Conservation (phyloP, 64 coral and sea anemone genomes). For the Pocillopora verrucosa region DNA sequence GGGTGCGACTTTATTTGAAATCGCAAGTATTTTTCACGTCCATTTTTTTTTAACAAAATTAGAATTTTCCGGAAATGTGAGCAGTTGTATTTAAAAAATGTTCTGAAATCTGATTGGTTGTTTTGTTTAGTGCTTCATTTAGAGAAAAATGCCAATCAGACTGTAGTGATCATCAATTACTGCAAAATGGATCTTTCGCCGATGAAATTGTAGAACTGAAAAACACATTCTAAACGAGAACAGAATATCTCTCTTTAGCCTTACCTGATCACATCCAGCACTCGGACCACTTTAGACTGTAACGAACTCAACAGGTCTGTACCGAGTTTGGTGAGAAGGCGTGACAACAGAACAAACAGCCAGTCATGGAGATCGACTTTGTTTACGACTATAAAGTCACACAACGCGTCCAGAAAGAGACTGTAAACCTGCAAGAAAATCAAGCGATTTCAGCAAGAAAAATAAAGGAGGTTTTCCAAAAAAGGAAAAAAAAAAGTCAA, state of each 20-base stretch:
- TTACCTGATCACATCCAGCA: constrained; percentile 91
- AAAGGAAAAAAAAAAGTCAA: no score
- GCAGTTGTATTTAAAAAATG: no score
- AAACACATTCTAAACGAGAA: not conserved
- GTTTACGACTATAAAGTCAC: constrained; percentile 92
- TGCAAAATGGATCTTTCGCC: no score
- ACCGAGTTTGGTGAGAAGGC: constrained; percentile 91
- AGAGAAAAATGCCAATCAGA: no score
- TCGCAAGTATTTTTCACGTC: no score
- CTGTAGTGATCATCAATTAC: no score
- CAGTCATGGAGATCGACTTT: constrained; percentile 93
- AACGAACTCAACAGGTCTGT: constrained; percentile 87
- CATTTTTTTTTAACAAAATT: no score
- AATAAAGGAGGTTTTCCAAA: no score
- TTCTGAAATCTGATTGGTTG: no score
- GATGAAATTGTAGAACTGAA: not conserved
- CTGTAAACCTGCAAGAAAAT: constrained; percentile 78
- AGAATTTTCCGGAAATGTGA: no score
- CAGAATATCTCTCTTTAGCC: not conserved
- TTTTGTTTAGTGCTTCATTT: no score
- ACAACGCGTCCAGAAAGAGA: constrained; percentile 82
- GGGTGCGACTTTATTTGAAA: no score
- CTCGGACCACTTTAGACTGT: constrained; percentile 91
- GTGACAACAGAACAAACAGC: constrained; percentile 89
- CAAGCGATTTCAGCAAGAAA: not conserved